These are phyloP conservation scores for Drosophila nigromelanica DNA, from an alignment of 1,140 invertebrate genomes.

Conservation along the genomic window DNA sequence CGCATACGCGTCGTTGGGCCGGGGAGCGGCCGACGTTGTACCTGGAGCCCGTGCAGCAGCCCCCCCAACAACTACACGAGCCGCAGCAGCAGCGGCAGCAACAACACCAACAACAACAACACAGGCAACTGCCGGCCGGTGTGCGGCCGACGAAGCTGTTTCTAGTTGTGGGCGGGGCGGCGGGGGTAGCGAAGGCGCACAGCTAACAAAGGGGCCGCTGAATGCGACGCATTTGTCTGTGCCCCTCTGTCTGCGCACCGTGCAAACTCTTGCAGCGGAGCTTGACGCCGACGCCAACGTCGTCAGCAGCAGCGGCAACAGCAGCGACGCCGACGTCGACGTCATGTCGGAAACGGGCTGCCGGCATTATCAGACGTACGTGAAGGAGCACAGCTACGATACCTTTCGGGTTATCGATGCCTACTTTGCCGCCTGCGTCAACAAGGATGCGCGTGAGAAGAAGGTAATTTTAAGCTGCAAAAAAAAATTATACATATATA, in stretches of 20 bases:
- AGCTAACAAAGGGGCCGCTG: constrained; percentile 68
- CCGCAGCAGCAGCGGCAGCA: constrained; percentile 12
- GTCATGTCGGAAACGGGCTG: constrained; percentile 84
- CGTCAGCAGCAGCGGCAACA: not conserved
- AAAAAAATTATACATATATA: too few species aligned
- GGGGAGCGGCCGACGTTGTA: constrained; percentile 71
- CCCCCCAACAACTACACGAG: constrained; percentile 18
- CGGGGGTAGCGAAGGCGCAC: constrained; percentile 24
- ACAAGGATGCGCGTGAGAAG: constrained; percentile 88
- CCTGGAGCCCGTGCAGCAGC: constrained; percentile 29
- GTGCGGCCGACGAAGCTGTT: constrained; percentile 59
- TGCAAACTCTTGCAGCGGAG: constrained; percentile 65
- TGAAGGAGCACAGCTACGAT: constrained; percentile 85
- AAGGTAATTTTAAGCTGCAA: too few species aligned
- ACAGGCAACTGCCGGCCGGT: constrained; percentile 49
- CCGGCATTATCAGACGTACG: constrained; percentile 80
- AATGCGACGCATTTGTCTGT: constrained; percentile 54
- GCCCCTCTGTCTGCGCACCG: constrained; percentile 60
- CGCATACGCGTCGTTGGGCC: constrained; percentile 54
- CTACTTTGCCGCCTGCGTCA: constrained; percentile 90
- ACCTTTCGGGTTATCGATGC: constrained; percentile 88
- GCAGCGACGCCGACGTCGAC: constrained; percentile 15
- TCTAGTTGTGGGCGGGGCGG: constrained; percentile 50
- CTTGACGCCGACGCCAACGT: constrained; percentile 21
- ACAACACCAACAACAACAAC: constrained; percentile 8